Base-by-base conservation (phyloP, 2,888 invertebrate genomes). In the Abscondita cerata region DNA sequence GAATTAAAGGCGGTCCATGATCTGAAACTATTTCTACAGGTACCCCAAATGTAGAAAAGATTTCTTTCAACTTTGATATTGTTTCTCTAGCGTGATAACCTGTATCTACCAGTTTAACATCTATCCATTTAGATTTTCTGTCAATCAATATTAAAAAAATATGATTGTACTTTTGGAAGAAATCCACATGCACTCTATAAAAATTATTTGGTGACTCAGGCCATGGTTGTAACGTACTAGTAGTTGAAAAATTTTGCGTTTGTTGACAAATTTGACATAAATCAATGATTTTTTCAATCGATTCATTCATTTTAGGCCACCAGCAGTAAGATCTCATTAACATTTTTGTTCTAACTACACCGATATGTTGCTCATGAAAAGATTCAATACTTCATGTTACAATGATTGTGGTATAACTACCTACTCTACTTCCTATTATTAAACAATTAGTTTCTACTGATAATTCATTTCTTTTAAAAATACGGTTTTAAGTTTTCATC, bases 1-100 rank as follows among this genome's bases (percentile, higher is more conserved):
- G 68, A 68, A 48, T 52, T 70, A 67, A 71, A 5, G 68, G 69
- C 25, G 68, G 68, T 13, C 70, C 71, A 56, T 70, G 70, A 34
- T 70, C 69, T 1, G 67, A 61, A 2, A 70, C 68, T 16, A 70
- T 16, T 53, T 64, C 68, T 18, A 46, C 57, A 12, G 67, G 66
- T 46, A 69, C 47, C 5, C 67, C 70, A 66, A 69, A 61, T n/a
- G 66, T 51, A 16, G 62, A 58, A 67, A 59, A 70, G 38, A 58
- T 64, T 61, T 67, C 62, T 62, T 60, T 62, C n/a, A 65, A 34
- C 48, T 64, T 63, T 16, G n/a, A 31, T 38, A 68, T 67, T 20
- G 51, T 61, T 47, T 66, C 60, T 33, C 12, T 25, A 0, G 65
- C 68, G 47, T 46, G 64, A 5, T 67, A 68, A n/a, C 62, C 66